These are phyloP conservation scores for Apeira syringaria DNA, from an alignment of 2,888 invertebrate species.

Conservation along the genomic window DNA sequence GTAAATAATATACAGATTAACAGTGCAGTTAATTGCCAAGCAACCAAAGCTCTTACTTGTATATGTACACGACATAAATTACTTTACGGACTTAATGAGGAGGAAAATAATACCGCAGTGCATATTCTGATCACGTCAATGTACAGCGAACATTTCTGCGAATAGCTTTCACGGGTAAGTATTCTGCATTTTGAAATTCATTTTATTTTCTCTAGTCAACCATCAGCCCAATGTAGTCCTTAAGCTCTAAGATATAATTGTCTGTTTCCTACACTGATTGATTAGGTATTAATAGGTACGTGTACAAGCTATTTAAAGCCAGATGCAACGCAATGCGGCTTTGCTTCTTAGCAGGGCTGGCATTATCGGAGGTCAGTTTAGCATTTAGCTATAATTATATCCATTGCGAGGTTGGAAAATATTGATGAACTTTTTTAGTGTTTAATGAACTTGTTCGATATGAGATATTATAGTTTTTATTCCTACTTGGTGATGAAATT, in stretches of 20 bases:
- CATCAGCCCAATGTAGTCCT: slow-evolving; percentile 41
- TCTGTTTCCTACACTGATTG: slow-evolving; percentile 34
- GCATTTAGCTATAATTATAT: slow-evolving; percentile 54
- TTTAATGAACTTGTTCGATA: no score
- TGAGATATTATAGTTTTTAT: no score
- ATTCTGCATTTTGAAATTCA: slow-evolving; percentile 63
- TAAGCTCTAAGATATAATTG: slow-evolving; percentile 38
- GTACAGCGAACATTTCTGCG: slow-evolving; percentile 57
- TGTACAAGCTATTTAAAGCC: slow-evolving; percentile 43
- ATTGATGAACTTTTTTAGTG: slow-evolving; percentile 33
- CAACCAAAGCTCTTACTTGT: slow-evolving; percentile 29
- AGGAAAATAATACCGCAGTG: slow-evolving; percentile 51
- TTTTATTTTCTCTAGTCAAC: slow-evolving; percentile 45
- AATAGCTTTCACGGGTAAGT: slow-evolving; percentile 70
- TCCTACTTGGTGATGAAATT: no score
- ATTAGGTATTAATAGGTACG: slow-evolving; percentile 29
- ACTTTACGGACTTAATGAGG: slow-evolving; percentile 42
- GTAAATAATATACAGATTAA: slow-evolving; percentile 14
- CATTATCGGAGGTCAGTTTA: slow-evolving; percentile 69
- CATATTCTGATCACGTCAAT: slow-evolving; percentile 55
- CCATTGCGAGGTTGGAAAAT: slow-evolving; percentile 43
- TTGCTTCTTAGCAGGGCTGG: slow-evolving; percentile 51
- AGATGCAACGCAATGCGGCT: slow-evolving; percentile 55
- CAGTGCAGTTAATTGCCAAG: slow-evolving; percentile 33
- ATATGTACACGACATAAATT: slow-evolving; percentile 38